Evolutionary conservation across 2,797 vertebrate species (phyloP), one percentile per base, ranked within the genome.

Genomic region (Sitta carolinensis): DNA sequence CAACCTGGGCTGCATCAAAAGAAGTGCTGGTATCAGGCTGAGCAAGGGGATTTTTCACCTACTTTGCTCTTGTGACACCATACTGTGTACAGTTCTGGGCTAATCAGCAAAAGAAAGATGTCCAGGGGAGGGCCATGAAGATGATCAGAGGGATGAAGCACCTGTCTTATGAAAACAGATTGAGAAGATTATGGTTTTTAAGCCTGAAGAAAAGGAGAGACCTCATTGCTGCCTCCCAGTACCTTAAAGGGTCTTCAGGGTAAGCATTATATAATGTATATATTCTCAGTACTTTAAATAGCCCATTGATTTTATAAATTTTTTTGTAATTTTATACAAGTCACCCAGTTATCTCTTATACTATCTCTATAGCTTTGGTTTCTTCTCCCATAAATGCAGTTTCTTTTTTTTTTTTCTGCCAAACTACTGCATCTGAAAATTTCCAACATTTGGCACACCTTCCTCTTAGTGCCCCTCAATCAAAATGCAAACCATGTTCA

Each of bases 191-290:
- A 13, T 15, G 15, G 9, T 27, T 52, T 21, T 61, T 75, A 13
- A 55, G 7, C 9, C 62, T 36, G 55, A 75, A 68, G 18, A 32
- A 48, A 38, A 73, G 26, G 21, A 47, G 18, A 5, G 10, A 54
- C 9, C 15, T 61, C 11, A 32, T 32, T 75, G 13, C 13, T 30
- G 10, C 48, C 10, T 81, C 27, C 5, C 6, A 7, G 7, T 23
- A 48, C 22, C 34, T 27, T 68, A 48, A 36, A 2, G 6, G 13
- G 4, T 9, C 10, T 75, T 55, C 10, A 58, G 7, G 19, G 0
- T 52, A 86, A 61, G 23, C 7, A 50, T 67, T 74, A 21, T 63
- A 15, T 30, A 61, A 68, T 1, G 1, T 30, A 52, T 11, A 18
- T 38, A 5, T 7, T 67, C 32, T 26, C 16, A 21, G 15, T 54